phyloP scores from a whole-genome alignment of 2,113 vertebrate species.

The Entosphenus tridentatus region DNA sequence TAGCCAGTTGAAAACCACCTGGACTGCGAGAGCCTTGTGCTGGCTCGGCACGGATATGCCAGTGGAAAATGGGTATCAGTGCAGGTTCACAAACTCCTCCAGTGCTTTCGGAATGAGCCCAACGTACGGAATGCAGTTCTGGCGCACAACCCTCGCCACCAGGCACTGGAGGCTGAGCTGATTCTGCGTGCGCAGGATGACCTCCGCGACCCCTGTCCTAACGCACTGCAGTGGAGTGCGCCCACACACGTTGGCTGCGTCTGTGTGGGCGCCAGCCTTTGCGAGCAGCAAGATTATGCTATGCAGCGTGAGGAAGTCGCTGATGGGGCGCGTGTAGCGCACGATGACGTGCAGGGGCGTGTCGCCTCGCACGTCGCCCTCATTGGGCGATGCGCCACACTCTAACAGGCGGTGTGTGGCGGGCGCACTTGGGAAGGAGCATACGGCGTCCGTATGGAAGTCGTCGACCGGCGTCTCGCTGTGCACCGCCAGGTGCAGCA shows the following conservation, averaged over 20 bases:
- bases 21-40: too few species aligned
- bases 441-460: slow-evolving; percentile 93
- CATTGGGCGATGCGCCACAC: slow-evolving; percentile 66
- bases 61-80: slow-evolving; percentile 23
- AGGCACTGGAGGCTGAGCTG: slow-evolving; percentile 98
- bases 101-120: slow-evolving; percentile 87
- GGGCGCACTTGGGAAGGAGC: slow-evolving; percentile 72
- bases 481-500: slow-evolving; percentile 78
- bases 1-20: too few species aligned
- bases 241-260: slow-evolving; percentile 91
- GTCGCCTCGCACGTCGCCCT: slow-evolving; percentile 63
- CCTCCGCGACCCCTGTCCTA: slow-evolving; percentile 83
- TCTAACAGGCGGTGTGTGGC: slow-evolving; percentile 77
- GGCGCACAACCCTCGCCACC: slow-evolving; percentile 70
- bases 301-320: slow-evolving; percentile 88
- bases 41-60: background rate
- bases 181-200: slow-evolving; percentile 93
- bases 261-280: slow-evolving; percentile 82
- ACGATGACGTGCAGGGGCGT: slow-evolving; percentile 81
- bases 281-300: slow-evolving; percentile 88
- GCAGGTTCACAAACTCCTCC: slow-evolving; percentile 90
- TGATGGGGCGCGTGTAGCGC: slow-evolving; percentile 94
- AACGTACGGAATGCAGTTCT: slow-evolving; percentile 64
- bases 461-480: slow-evolving; percentile 70
- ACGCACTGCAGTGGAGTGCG: slow-evolving; percentile 90